Conservation (phyloP, 2,797 vertebrate species). For the Threskiornis aethiopicus region DNA sequence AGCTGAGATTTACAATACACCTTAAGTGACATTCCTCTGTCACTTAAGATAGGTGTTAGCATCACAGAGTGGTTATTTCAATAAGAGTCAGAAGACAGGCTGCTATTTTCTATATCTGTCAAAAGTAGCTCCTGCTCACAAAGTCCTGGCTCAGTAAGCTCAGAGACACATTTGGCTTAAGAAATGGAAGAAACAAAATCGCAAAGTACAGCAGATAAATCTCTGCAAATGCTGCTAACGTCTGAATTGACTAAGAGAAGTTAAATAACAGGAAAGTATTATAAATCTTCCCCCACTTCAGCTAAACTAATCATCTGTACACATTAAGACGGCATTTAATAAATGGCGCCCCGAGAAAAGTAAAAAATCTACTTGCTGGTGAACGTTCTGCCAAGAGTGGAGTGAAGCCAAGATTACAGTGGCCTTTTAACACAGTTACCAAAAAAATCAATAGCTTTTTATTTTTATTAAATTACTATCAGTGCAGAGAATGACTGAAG, state of each 20-base stretch:
- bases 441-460: slow-evolving; percentile 68
- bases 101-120: not conserved
- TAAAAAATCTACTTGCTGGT: slow-evolving; percentile 47
- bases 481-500: slow-evolving; percentile 58
- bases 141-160: not conserved
- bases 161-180: not conserved
- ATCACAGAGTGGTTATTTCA: not conserved
- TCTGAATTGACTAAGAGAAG: not conserved
- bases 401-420: slow-evolving; percentile 49
- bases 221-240: not conserved
- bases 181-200: slow-evolving; percentile 13
- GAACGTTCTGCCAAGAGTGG: slow-evolving; percentile 45
- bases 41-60: not conserved
- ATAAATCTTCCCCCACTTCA: slow-evolving; percentile 5
- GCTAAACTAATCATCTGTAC: slow-evolving; percentile 29
- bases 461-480: slow-evolving; percentile 74
- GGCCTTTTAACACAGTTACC: slow-evolving; percentile 51
- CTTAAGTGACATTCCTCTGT: not conserved
- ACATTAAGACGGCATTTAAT: slow-evolving; percentile 66
- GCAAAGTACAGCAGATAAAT: slow-evolving; percentile 1
- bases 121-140: not conserved
- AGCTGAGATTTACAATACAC: not conserved
- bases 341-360: slow-evolving; percentile 54
- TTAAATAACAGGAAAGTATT: slow-evolving; percentile 21
- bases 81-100: not conserved